These are phyloP conservation scores for Lycaena phlaeas DNA, from an alignment of 2,888 invertebrate species.

Conservation along the genomic window DNA sequence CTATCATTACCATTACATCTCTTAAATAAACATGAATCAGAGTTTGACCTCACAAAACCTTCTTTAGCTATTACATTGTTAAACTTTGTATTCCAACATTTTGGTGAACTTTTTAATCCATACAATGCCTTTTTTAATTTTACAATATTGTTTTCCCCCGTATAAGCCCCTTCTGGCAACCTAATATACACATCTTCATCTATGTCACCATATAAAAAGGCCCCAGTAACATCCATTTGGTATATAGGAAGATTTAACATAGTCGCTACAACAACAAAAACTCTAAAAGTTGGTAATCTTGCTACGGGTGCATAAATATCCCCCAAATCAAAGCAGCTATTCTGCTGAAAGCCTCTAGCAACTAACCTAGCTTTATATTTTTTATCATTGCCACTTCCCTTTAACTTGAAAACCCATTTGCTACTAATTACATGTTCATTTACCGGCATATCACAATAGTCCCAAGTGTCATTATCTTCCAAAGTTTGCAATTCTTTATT, in stretches of 20 bases:
- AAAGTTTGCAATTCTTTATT: slow-evolving; percentile 14
- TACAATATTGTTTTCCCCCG: slow-evolving; percentile 8
- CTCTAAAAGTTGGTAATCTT: slow-evolving; percentile 19
- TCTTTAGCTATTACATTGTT: slow-evolving; percentile 16
- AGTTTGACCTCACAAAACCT: slow-evolving; percentile 17
- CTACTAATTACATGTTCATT: slow-evolving; percentile 16
- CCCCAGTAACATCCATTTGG: slow-evolving; percentile 16
- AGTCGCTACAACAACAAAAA: no score
- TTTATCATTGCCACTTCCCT: slow-evolving; percentile 11
- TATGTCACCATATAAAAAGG: no score
- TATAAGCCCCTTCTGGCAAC: slow-evolving; percentile 16
- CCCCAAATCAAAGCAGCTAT: neutral
- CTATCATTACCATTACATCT: slow-evolving; percentile 11
- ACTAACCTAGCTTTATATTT: slow-evolving; percentile 10
- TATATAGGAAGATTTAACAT: slow-evolving; percentile 15
- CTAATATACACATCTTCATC: slow-evolving; percentile 16
- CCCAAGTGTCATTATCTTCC: slow-evolving; percentile 16
- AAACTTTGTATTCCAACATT: slow-evolving; percentile 20
- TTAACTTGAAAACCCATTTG: slow-evolving; percentile 25
- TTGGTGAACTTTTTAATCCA: slow-evolving; percentile 19
- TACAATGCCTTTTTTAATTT: slow-evolving; percentile 20
- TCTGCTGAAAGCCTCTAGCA: slow-evolving; percentile 10
- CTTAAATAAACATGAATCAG: slow-evolving; percentile 19
- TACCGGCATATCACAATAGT: slow-evolving; percentile 8
- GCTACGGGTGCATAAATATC: slow-evolving; percentile 15